Conservation (phyloP, 2,797 vertebrate species). For the Melanitta fusca region DNA sequence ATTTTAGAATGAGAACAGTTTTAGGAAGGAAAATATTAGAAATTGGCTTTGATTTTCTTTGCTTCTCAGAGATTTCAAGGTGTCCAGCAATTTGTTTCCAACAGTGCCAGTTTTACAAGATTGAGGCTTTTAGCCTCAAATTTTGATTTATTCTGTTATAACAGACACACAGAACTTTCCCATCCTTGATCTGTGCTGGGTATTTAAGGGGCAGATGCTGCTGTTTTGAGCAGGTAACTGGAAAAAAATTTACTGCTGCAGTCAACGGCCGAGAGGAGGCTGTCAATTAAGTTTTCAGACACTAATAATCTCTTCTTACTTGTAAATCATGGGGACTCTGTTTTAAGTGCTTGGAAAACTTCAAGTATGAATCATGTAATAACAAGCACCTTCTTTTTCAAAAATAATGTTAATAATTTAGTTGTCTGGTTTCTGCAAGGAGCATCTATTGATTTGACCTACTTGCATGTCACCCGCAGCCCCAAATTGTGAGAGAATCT, state of each 20-base stretch:
- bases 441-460: constrained; percentile 29
- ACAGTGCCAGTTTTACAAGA: constrained; percentile 28
- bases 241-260: constrained; percentile 56
- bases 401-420: constrained; percentile 60
- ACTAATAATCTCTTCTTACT: constrained; percentile 48
- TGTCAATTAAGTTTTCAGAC: constrained; percentile 49
- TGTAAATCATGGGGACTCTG: constrained; percentile 33
- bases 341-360: constrained; percentile 38
- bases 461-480: not conserved
- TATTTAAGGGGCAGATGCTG: constrained; percentile 7
- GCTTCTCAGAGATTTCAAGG: constrained; percentile 13
- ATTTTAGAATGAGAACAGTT: constrained; percentile 7
- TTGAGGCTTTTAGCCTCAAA: constrained; percentile 35
- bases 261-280: not conserved
- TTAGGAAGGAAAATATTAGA: constrained; percentile 43
- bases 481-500: not conserved
- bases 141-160: constrained; percentile 2
- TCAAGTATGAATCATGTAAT: not conserved
- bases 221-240: constrained; percentile 30
- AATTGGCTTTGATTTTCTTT: constrained; percentile 49
- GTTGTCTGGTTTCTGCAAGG: not conserved
- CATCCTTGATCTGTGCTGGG: not conserved
- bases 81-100: constrained; percentile 27
- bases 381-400: not conserved
- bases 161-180: not conserved